phyloP scores from a whole-genome alignment of 2,888 invertebrate species.

The Lithosia quadra region DNA sequence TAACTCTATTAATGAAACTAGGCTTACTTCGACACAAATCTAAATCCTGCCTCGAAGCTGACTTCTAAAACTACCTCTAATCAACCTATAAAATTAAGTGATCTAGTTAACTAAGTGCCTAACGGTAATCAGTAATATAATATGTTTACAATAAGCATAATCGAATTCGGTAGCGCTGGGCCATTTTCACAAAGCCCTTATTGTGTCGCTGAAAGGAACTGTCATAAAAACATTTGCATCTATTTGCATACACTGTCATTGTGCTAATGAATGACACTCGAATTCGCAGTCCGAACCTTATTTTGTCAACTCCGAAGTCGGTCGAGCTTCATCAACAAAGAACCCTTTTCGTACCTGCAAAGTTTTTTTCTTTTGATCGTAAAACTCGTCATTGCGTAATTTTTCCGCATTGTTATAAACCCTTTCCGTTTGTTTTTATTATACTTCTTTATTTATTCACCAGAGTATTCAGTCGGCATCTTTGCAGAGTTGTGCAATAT shows the following conservation, averaged over 20 bases:
- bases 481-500: conserved; percentile 82
- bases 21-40: too few relatives aligned
- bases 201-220: conserved; percentile 62
- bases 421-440: conserved; percentile 86
- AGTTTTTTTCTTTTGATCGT: conserved; percentile 72
- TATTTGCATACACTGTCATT: conserved; percentile 81
- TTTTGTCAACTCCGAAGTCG: conserved; percentile 50
- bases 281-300: conserved; percentile 62
- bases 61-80: not conserved
- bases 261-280: conserved; percentile 65
- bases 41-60: too few relatives aligned
- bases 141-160: conserved; percentile 70
- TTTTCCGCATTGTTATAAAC: conserved; percentile 84
- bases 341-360: conserved; percentile 78
- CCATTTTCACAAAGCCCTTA: conserved; percentile 60
- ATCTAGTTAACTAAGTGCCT: not conserved
- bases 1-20: too few relatives aligned
- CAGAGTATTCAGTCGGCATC: conserved; percentile 71
- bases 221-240: conserved; percentile 74
- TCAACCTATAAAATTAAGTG: not conserved
- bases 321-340: conserved; percentile 60
- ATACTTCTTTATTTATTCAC: conserved; percentile 73
- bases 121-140: conserved; percentile 60
- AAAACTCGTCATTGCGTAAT: conserved; percentile 84
- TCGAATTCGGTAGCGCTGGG: conserved; percentile 71